Conservation (phyloP, 2,797 vertebrate species). For the Heteromormyrus szaboi region DNA sequence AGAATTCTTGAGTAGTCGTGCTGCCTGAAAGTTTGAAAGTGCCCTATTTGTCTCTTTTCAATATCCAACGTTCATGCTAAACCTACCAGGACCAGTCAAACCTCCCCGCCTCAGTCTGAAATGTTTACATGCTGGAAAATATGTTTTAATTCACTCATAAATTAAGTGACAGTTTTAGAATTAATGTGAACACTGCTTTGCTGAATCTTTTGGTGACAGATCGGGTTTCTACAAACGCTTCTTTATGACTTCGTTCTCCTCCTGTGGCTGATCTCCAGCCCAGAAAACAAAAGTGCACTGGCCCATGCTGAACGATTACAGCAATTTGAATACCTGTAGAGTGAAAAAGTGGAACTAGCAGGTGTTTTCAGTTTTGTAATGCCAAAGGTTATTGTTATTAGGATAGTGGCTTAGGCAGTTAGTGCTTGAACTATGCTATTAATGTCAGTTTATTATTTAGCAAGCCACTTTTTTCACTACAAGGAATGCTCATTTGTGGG, state of each 20-base stretch:
- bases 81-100: background rate
- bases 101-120: background rate
- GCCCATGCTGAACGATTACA: background rate
- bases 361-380: background rate
- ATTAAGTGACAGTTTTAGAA: background rate
- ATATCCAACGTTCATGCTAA: background rate
- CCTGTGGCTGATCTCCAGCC: background rate
- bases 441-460: background rate
- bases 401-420: background rate
- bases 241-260: background rate
- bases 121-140: background rate
- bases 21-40: background rate
- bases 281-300: background rate
- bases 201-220: background rate
- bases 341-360: background rate
- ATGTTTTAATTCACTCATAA: background rate
- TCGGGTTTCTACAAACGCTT: background rate
- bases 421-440: background rate
- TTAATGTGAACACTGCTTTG: background rate
- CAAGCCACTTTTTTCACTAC: background rate
- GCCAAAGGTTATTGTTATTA: background rate
- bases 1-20: background rate
- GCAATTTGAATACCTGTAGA: background rate
- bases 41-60: background rate
- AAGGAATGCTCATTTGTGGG: background rate